Base-by-base conservation (phyloP, 2,888 invertebrate genomes). In the Drosophila seclusa region DNA sequence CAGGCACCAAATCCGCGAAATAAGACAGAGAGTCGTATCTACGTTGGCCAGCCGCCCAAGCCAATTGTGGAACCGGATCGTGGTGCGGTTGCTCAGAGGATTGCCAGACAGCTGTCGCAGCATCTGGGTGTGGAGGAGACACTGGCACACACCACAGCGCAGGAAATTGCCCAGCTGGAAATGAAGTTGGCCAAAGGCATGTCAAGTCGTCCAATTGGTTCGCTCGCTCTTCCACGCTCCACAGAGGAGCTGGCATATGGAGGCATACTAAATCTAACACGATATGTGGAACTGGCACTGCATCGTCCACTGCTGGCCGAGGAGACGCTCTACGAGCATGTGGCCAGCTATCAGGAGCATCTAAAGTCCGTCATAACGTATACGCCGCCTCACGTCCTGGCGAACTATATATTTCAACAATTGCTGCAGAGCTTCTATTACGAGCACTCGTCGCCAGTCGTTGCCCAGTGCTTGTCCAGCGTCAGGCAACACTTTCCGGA, bases 401-500 rank as follows among this genome's bases (percentile, higher is more conserved):
- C 92, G 31, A 91, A 92, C 68, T 92, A 92, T 61, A 86, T 92
- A 4, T 87, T 86, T 59, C 81, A 90, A 29, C 80, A 92, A 55
- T 66, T 93, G 29, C 59, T 91, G 24, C 62, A 81, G 38, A 73
- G 57, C 42, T 92, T 93, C 64, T 83, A 86, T 57, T 83, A 82
- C 31, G 83, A 89, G 8, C 67, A 32, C 0, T 53, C 84, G 2
- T 50, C 50, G 1, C 49, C 71, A 3, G 55, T 65, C 0, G 74
- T 88, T 2, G 72, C 81, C 1, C 74, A 85, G 29, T 92, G 92
- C 58, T 59, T 91, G 64, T 58, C 73, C 52, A 85, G 81, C 34
- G 75, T 73, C 0, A 77, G 89, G 49, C 29, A 74, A 6, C 69
- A 78, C 34, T 92, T 92, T 31, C 78, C 90, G 1, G 91, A 91